Percentiles rank a stretch among this genome's conserved stretches.
Evolutionary conservation across 2,888 invertebrate species (phyloP).

Genomic region (Aethes cnicana): DNA sequence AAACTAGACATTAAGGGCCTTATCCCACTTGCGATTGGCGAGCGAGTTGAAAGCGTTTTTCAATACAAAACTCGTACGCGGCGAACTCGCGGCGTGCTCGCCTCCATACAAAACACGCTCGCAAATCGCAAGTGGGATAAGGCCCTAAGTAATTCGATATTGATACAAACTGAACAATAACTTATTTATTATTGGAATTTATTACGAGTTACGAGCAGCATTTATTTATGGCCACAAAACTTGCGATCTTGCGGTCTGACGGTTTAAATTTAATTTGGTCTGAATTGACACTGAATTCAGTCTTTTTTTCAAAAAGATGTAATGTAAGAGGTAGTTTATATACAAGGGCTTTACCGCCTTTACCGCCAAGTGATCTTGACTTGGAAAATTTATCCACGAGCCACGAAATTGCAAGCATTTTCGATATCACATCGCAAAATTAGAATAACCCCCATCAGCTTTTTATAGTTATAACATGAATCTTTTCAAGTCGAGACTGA

Average conservation of each 20-base stretch:
- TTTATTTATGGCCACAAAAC: neutral
- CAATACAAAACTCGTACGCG: too few species aligned
- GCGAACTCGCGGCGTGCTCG: too few species aligned
- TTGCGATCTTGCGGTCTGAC: slow-evolving; percentile 13
- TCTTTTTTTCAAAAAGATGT: slow-evolving; percentile 70
- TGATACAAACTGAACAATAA: slow-evolving; percentile 7
- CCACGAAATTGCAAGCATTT: neutral
- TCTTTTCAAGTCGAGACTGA: too few species aligned
- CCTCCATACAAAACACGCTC: too few species aligned
- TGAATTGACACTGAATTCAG: slow-evolving; percentile 82
- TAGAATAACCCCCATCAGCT: neutral
- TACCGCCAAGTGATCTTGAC: slow-evolving; percentile 33
- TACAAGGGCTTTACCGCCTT: slow-evolving; percentile 57
- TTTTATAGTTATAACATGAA: neutral
- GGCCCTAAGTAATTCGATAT: too few species aligned
- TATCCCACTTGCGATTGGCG: too few species aligned
- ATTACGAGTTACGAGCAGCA: slow-evolving; percentile 9
- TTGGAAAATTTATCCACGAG: slow-evolving; percentile 2
- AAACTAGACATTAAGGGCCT: too few species aligned
- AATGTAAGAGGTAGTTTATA: slow-evolving; percentile 72
- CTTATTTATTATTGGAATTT: slow-evolving; percentile 1
- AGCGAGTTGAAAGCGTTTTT: too few species aligned
- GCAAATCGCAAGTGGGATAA: too few species aligned
- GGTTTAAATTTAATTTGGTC: slow-evolving; percentile 18
- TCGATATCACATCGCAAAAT: neutral